A percentile compares a stretch with the other conserved stretches of the same genome.
These are phyloP conservation scores for Dendrolimus kikuchii DNA, from an alignment of 1,140 invertebrate species.

Conservation along the genomic window DNA sequence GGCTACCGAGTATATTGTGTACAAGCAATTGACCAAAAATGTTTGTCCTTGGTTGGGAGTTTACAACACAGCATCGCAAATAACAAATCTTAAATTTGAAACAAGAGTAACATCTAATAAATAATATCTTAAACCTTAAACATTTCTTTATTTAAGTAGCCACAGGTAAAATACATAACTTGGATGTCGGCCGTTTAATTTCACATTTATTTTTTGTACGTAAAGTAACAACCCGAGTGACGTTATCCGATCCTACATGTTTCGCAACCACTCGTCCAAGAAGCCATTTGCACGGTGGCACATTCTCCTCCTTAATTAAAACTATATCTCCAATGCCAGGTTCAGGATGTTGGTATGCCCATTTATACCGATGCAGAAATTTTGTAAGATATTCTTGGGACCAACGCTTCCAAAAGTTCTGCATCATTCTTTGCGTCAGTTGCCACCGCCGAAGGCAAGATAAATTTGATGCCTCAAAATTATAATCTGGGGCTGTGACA, in stretches of 20 bases:
- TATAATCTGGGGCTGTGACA: background rate
- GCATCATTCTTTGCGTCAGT: background rate
- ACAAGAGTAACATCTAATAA: no score
- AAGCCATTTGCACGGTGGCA: conserved; percentile 8
- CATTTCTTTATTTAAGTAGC: no score
- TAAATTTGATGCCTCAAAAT: background rate
- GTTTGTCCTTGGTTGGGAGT: background rate
- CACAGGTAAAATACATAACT: conserved; percentile 6
- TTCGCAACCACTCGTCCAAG: conserved; percentile 1
- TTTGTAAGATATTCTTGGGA: background rate
- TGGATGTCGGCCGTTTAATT: conserved; percentile 5
- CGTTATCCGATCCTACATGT: conserved; percentile 1
- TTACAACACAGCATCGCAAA: no score
- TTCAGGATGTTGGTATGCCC: background rate
- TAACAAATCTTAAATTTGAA: no score
- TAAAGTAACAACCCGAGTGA: conserved; percentile 6
- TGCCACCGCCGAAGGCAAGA: background rate
- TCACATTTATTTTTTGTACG: conserved; percentile 4
- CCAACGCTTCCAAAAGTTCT: conserved; percentile 3
- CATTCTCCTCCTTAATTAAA: conserved; percentile 5
- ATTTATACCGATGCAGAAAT: conserved; percentile 3
- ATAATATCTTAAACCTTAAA: no score
- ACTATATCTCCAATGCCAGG: conserved; percentile 5
- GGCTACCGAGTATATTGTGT: background rate
- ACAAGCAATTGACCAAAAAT: background rate